Percentiles rank a stretch among this genome's conserved stretches.
Evolutionary conservation across 1,140 invertebrate species (phyloP).

Genomic region (Conus betulinus): DNA sequence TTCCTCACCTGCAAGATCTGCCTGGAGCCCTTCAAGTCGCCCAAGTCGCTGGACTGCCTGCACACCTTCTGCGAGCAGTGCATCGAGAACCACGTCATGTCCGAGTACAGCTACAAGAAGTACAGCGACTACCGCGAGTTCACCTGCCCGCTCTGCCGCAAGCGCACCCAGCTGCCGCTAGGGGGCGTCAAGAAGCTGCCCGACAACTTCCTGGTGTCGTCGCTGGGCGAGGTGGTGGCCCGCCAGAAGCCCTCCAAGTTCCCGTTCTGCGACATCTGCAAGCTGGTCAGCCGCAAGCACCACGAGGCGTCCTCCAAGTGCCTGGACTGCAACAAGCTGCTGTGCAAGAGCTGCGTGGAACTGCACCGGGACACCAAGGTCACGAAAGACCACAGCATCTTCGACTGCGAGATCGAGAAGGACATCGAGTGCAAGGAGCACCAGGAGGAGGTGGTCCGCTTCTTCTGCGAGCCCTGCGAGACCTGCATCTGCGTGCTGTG

Average conservation of each 20-base stretch:
- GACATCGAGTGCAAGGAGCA: constrained; percentile 77
- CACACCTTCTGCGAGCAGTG: constrained; percentile 95
- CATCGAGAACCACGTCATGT: constrained; percentile 74
- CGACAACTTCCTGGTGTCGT: constrained; percentile 76
- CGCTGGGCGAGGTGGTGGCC: constrained; percentile 73
- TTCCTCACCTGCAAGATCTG: constrained; percentile 75
- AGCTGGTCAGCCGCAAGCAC: constrained; percentile 73
- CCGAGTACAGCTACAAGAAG: constrained; percentile 75
- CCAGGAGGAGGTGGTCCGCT: constrained; percentile 74
- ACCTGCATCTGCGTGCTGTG: constrained; percentile 76
- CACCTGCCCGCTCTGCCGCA: constrained; percentile 76
- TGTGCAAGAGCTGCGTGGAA: constrained; percentile 74
- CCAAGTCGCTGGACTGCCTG: constrained; percentile 91
- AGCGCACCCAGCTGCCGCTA: constrained; percentile 75
- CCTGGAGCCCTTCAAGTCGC: constrained; percentile 76
- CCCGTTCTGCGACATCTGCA: constrained; percentile 76
- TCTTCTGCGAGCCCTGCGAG: constrained; percentile 76
- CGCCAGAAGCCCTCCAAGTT: constrained; percentile 73
- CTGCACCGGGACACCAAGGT: constrained; percentile 75
- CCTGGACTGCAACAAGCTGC: constrained; percentile 76
- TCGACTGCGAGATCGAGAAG: constrained; percentile 76
- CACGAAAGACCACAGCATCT: constrained; percentile 74
- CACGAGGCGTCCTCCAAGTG: constrained; percentile 75
- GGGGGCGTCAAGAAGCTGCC: constrained; percentile 76
- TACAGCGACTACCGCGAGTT: constrained; percentile 77